Base-by-base conservation (phyloP, 1,140 invertebrate genomes). In the Trichoplusia ni region DNA sequence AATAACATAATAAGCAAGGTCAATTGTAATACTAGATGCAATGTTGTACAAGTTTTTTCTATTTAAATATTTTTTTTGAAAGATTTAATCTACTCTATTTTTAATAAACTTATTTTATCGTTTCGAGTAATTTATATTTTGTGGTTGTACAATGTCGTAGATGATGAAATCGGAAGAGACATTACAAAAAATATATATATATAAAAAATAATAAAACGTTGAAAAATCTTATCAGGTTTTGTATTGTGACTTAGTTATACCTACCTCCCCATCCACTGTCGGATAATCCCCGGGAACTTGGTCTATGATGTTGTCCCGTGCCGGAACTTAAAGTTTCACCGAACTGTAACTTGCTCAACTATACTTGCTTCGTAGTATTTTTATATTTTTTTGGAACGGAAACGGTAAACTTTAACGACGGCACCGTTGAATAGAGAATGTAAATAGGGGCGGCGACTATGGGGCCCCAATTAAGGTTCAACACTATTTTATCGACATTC, bases 121-220 rank as follows among this genome's bases (percentile, higher is more conserved):
- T 89, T 89, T 86, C 83, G 78, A 90, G 83, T 90, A 88, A 90
- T 90, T 90, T 90, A 90, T 90, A 90, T 86, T 78, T 86, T 85
- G 78, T 81, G 86, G 86, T 88, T 90, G 87, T 88, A 89, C 82
- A 86, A 89, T 89, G 83, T 86, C 86, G 75, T 84, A 79, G 79
- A 84, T 76, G 79, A 84, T 76, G 79, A 86, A 87, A 81, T 78
- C 61, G 74, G 78, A 77, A 69, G 75, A 83, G 85, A 88, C 85
- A 88, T 85, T 87, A 82, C 86, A 89, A 84, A 89, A 85, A 83
- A 79, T 82, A 84, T 82, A 82, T 58, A n/a, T n/a, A 58, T 42
- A 37, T 53, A 90, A 80, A 86, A 82, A 84, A 69, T 69, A 84
- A 69, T 69, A 88, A 89, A 90, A 86, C 68, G 83, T 88, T 89